phyloP scores from a whole-genome alignment of 2,888 invertebrate genomes.

The Dinocampus coccinellae region DNA sequence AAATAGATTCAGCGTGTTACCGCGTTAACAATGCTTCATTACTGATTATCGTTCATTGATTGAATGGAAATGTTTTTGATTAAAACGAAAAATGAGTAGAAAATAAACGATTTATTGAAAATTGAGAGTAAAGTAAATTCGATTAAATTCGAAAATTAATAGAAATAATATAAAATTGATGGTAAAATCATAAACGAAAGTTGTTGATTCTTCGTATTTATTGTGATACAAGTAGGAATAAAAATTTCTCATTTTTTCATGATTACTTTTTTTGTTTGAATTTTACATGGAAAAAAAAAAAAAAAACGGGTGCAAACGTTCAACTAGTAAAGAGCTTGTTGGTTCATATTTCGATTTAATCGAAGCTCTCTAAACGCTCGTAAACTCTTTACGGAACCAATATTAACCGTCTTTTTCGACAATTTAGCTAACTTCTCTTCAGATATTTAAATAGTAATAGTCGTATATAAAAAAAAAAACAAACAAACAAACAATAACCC shows the following conservation, averaged over 20 bases:
- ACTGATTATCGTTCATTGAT: constrained; percentile 1
- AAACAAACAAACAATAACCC: no score
- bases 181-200: background rate
- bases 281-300: background rate
- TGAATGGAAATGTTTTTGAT: background rate
- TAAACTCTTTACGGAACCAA: no score
- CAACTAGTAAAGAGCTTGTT: background rate
- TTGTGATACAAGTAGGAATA: background rate
- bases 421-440: background rate
- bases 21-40: background rate
- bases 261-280: background rate
- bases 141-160: background rate
- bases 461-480: background rate
- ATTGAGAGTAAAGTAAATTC: background rate
- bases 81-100: background rate
- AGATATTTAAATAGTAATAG: background rate
- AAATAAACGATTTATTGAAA: background rate
- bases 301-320: background rate
- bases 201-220: background rate
- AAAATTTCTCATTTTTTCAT: background rate
- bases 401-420: no score
- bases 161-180: constrained; percentile 1
- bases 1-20: background rate
- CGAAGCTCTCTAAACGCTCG: background rate
- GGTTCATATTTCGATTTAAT: background rate